phyloP scores from a whole-genome alignment of 2,888 invertebrate genomes.

The Drosophila yooni region DNA sequence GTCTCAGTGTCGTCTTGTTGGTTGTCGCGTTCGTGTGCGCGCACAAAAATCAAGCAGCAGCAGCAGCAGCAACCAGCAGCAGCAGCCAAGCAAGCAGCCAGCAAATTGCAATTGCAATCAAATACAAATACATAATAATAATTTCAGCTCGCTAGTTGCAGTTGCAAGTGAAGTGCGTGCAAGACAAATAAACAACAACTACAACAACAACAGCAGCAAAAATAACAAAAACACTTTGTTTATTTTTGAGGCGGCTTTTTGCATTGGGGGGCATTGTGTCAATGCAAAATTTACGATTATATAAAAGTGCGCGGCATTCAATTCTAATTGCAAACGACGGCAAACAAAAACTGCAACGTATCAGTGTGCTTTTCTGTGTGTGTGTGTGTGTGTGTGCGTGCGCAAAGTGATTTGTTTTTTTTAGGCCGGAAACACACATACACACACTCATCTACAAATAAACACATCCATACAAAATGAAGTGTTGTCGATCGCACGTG shows the following conservation, averaged over 20 bases:
- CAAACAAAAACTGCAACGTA: constrained; percentile 59
- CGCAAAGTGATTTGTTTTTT: constrained; percentile 57
- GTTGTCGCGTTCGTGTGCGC: constrained; percentile 84
- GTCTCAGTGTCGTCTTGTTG: constrained; percentile 84
- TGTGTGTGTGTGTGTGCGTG: constrained; percentile 13
- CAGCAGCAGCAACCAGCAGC: constrained; percentile 34
- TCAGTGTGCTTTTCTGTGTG: constrained; percentile 24
- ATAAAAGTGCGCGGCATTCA: constrained; percentile 76
- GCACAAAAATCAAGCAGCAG: constrained; percentile 59
- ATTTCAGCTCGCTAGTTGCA: constrained; percentile 56
- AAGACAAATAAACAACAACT: constrained; percentile 27
- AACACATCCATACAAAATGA: constrained; percentile 1
- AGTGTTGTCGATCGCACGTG: constrained; percentile 59
- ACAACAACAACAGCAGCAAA: constrained; percentile 17
- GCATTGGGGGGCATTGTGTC: constrained; percentile 61
- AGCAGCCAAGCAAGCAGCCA: constrained; percentile 34
- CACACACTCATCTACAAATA: constrained; percentile 18
- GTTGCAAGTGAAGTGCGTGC: constrained; percentile 65
- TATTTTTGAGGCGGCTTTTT: constrained; percentile 54
- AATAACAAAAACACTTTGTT: constrained; percentile 36
- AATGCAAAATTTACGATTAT: constrained; percentile 74
- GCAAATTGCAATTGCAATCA: constrained; percentile 55
- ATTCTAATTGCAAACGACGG: constrained; percentile 73
- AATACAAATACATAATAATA: constrained; percentile 45
- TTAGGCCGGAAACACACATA: constrained; percentile 51